Evolutionary conservation across 2,113 vertebrate genomes (phyloP).

Genomic region (Hyla sarda): DNA sequence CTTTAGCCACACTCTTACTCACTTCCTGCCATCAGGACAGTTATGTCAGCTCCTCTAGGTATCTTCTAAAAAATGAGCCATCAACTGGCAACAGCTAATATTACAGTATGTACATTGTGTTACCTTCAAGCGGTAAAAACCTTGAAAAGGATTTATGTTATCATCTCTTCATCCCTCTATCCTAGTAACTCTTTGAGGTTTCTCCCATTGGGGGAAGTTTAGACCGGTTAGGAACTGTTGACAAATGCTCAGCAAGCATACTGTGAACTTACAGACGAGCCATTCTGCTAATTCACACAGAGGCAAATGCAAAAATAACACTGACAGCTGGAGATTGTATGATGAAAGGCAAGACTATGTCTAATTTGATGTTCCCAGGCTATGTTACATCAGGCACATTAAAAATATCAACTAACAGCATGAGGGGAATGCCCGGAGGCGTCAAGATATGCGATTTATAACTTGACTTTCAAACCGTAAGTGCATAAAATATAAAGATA

Average conservation of each 20-base stretch:
- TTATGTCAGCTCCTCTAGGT: too few relatives aligned
- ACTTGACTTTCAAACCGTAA: conserved; percentile 30
- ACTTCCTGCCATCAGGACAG: too few relatives aligned
- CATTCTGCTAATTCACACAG: conserved; percentile 8
- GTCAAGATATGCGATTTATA: conserved; percentile 15
- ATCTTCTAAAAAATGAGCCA: too few relatives aligned
- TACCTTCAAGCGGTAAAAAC: too few relatives aligned
- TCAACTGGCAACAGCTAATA: too few relatives aligned
- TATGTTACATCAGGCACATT: conserved; percentile 35
- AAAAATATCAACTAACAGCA: conserved; percentile 46
- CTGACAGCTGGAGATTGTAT: conserved; percentile 28
- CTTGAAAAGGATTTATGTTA: too few relatives aligned
- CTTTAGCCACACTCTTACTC: too few relatives aligned
- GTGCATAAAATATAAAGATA: background rate
- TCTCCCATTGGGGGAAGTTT: background rate
- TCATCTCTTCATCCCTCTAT: too few relatives aligned
- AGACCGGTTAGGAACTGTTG: background rate
- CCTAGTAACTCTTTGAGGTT: background rate
- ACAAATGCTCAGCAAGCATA: background rate
- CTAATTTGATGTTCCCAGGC: conserved; percentile 41
- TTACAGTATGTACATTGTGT: too few relatives aligned
- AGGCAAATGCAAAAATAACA: conserved; percentile 32
- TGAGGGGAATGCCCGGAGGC: conserved; percentile 34
- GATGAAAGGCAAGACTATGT: conserved; percentile 18
- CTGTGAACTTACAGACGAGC: background rate